Base-by-base conservation (phyloP, 2,797 vertebrate genomes). In the Mormyrus hasselquistii region DNA sequence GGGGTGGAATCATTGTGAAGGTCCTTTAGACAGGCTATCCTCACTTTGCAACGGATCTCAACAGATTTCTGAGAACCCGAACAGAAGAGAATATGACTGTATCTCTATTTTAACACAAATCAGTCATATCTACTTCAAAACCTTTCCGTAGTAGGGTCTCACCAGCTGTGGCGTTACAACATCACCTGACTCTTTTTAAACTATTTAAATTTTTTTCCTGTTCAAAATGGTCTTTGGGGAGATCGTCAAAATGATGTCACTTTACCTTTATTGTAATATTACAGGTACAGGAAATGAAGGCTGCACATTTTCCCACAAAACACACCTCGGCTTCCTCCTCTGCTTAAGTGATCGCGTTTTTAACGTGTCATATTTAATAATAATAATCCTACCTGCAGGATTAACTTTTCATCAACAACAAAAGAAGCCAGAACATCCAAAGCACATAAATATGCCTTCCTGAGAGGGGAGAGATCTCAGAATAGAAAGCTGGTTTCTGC, bases 81-180 rank as follows among this genome's bases (percentile, higher is more conserved):
- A 84, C 47, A 50, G 79, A 85, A 59, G 34, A 38, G 59, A 41
- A 53, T 22, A 55, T 49, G 2, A 62, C 34, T 73, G 14, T 34
- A 38, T 47, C 22, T 49, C 4, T 44, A 55, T 86, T 52, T 19
- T 86, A 76, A 73, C 52, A 47, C 2, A 14, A 89, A 69, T 89
- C 85, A 73, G 25, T 52, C 59, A 85, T 34, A 85, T 22, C 79
- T 41, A 86, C 88, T 53, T 86, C 88, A 84, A 89, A 38, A 49
- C 88, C n/a, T 14, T 3, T 53, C 25, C 34, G 57, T 41, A n/a
- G 19, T 52, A 22, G 19, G 34, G 16, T 87, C 41, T 44, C 8
- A 10, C 41, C 55, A 87, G 59, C 55, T 57, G 4, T 86, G 57
- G 59, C 34, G 2, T 87, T 87, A 87, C 19, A 44, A 38, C 86